phyloP scores from a whole-genome alignment of 30 jellyfish, hydroid and myxozoan species.

The Hydractinia symbiolongicarpus region DNA sequence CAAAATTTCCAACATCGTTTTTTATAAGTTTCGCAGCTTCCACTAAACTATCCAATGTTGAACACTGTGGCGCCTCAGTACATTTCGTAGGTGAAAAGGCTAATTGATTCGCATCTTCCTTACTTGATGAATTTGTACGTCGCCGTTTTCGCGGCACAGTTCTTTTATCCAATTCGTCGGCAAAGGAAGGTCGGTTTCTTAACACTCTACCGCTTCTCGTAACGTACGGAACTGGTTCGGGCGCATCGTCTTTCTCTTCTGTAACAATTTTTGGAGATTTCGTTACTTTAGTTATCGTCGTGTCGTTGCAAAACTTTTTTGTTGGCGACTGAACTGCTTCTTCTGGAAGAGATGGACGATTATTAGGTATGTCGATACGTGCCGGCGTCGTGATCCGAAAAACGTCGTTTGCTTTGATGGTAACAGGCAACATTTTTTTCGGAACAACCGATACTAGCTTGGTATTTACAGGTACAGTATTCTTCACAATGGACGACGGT shows the following conservation, averaged over 20 bases:
- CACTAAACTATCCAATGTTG: not conserved
- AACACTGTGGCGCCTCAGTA: not conserved
- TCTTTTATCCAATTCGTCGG: conserved; percentile 12
- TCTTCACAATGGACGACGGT: too few species aligned
- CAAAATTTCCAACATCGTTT: not conserved
- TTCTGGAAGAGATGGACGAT: not conserved
- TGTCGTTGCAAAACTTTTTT: not conserved
- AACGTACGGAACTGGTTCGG: not conserved
- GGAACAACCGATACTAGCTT: not conserved
- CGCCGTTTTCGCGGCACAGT: not conserved
- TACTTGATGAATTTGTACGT: conserved; percentile 13
- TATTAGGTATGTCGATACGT: not conserved
- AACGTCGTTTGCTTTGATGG: not conserved
- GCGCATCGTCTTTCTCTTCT: not conserved
- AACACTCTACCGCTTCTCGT: conserved; percentile 25
- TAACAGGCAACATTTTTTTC: not conserved
- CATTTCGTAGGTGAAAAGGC: not conserved
- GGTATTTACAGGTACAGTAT: too few species aligned
- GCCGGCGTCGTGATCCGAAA: not conserved
- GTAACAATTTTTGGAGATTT: not conserved
- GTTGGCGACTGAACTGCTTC: not conserved
- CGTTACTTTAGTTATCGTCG: not conserved
- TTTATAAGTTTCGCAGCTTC: conserved; percentile 19
- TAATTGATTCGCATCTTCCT: not conserved
- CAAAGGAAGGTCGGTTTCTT: not conserved